Conservation (phyloP, 2,797 vertebrate species). For the Gila robusta region DNA sequence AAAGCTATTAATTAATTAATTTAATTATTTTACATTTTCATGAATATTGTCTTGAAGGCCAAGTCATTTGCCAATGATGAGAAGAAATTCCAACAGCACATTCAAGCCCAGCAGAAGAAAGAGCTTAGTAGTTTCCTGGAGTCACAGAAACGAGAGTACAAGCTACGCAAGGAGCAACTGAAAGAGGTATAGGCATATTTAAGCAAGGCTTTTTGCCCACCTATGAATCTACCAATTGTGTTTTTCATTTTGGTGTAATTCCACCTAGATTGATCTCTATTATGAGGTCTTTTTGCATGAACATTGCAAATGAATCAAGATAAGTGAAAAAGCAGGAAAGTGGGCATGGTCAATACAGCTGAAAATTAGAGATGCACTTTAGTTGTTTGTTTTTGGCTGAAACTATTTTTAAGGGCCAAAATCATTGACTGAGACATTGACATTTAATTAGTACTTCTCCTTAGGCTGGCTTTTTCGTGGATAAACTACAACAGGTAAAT, state of each 20-base stretch:
- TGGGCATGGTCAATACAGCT: background rate
- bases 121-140: conserved; percentile 96
- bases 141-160: conserved; percentile 97
- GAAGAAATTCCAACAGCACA: conserved; percentile 99
- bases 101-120: conserved; percentile 98
- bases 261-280: background rate
- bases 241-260: background rate
- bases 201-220: background rate
- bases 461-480: background rate
- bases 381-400: background rate
- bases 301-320: background rate
- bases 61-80: conserved; percentile 96
- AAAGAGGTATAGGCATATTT: conserved; percentile 86
- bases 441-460: background rate
- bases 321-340: background rate
- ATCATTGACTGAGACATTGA: background rate
- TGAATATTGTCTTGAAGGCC: conserved; percentile 74
- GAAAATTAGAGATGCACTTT: background rate
- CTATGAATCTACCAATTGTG: background rate
- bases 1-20: background rate
- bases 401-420: background rate
- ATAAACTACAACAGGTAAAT: background rate
- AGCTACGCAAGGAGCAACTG: conserved; percentile 96
- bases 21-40: too few species aligned
- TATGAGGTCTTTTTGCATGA: background rate